phyloP scores from a whole-genome alignment of 2,888 invertebrate genomes.

The Drosophila melanosoma region DNA sequence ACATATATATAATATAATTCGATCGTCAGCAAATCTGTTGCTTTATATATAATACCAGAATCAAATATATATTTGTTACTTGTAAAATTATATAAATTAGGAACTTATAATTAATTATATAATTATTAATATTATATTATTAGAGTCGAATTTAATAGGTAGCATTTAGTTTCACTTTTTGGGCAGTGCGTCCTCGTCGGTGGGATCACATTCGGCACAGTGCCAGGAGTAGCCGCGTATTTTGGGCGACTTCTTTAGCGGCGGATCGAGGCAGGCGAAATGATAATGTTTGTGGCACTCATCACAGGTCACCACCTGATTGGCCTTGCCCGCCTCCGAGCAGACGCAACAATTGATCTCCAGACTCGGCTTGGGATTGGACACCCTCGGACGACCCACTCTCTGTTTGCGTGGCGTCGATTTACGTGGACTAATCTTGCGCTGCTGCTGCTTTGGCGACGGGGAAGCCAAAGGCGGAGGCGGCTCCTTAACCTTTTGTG shows the following conservation, averaged over 20 bases:
- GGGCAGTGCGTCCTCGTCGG: slow-evolving; percentile 85
- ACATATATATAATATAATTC: slow-evolving; percentile 1
- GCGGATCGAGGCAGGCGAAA: slow-evolving; percentile 96
- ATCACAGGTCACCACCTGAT: slow-evolving; percentile 90
- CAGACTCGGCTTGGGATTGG: slow-evolving; percentile 59
- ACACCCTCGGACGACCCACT: slow-evolving; percentile 58
- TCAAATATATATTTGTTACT: neutral
- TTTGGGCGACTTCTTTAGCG: slow-evolving; percentile 96
- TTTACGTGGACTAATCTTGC: slow-evolving; percentile 82
- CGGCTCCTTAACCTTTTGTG: slow-evolving; percentile 37
- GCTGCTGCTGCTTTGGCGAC: slow-evolving; percentile 43
- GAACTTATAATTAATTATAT: slow-evolving; percentile 16
- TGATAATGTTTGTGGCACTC: slow-evolving; percentile 96
- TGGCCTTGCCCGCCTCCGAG: slow-evolving; percentile 71
- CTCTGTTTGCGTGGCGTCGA: slow-evolving; percentile 66
- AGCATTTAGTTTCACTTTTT: slow-evolving; percentile 27
- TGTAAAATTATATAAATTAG: slow-evolving; percentile 4
- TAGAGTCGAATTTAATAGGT: slow-evolving; percentile 6
- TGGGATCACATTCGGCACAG: slow-evolving; percentile 97
- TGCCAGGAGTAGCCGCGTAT: slow-evolving; percentile 97
- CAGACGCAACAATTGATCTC: slow-evolving; percentile 82
- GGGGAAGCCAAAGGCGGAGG: slow-evolving; percentile 17
- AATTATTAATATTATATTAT: neutral
- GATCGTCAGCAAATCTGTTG: slow-evolving; percentile 1
- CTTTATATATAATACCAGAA: neutral